Percentiles rank a stretch among this genome's conserved stretches.
Conservation (phyloP, 2,797 vertebrate species). For the Pseudomugil tenellus region DNA sequence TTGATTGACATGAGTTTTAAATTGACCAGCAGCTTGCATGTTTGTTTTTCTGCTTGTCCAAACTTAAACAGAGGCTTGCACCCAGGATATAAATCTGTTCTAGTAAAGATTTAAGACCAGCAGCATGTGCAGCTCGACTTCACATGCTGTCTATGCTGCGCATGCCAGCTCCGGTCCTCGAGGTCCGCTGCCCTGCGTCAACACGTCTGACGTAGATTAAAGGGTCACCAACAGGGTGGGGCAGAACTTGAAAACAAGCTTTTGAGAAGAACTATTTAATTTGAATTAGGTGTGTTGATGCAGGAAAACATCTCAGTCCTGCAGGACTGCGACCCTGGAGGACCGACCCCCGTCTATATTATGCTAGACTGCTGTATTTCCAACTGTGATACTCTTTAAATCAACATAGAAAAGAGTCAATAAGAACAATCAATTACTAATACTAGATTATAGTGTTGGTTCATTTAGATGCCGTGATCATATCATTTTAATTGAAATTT, state of each 20-base stretch:
- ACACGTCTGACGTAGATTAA: background rate
- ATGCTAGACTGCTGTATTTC: conserved; percentile 29
- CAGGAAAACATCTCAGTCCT: background rate
- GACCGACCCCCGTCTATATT: conserved; percentile 11
- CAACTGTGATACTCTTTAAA: conserved; percentile 50
- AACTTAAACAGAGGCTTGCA: conserved; percentile 27
- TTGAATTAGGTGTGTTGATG: background rate
- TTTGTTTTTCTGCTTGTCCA: conserved; percentile 56
- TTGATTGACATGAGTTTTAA: conserved; percentile 3
- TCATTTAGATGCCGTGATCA: conserved; percentile 25
- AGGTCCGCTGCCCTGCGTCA: background rate
- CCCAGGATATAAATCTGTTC: conserved; percentile 3
- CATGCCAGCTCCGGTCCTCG: background rate
- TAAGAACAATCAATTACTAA: conserved; percentile 31
- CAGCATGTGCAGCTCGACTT: conserved; percentile 47
- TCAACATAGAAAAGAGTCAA: conserved; percentile 15
- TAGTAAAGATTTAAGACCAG: conserved; percentile 16
- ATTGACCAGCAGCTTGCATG: conserved; percentile 65
- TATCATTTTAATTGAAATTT: background rate
- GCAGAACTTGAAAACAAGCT: too few species aligned
- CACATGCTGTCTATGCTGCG: conserved; percentile 10
- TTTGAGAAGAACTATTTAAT: background rate
- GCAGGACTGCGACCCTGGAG: background rate
- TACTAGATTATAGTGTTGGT: conserved; percentile 22
- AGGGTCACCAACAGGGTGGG: too few species aligned